A percentile compares a stretch with the other conserved stretches of the same genome.
Conservation (phyloP, 2,797 vertebrate genomes). For the Prionace glauca region DNA sequence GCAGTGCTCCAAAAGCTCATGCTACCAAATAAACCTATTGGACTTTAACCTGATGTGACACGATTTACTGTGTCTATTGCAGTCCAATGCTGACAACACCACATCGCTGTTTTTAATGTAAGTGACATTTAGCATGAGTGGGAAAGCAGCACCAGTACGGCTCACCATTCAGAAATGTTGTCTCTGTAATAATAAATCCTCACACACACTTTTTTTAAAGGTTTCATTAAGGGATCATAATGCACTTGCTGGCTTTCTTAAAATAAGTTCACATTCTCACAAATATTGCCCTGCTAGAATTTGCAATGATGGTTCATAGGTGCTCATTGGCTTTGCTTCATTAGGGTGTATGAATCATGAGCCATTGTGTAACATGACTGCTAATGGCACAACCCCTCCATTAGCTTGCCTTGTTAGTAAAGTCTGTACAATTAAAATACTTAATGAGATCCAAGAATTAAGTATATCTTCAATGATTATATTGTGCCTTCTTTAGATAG, state of each 20-base stretch:
- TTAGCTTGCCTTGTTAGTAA: constrained; percentile 5
- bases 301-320: neutral
- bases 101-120: neutral
- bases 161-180: neutral
- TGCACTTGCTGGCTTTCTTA: neutral
- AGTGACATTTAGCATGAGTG: neutral
- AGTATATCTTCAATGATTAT: neutral
- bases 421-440: neutral
- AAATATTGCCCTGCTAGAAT: constrained; percentile 2
- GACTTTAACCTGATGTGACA: no score
- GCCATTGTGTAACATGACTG: neutral
- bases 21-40: no score
- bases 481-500: neutral
- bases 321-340: constrained; percentile 7
- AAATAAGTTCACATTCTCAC: constrained; percentile 8
- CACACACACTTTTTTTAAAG: neutral
- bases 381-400: neutral
- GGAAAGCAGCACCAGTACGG: neutral
- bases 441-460: neutral
- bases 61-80: no score
- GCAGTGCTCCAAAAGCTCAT: no score
- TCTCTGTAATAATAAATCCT: neutral
- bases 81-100: no score
- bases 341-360: neutral
- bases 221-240: neutral